Conservation (phyloP, 2,797 vertebrate genomes). For the Menidia menidia region DNA sequence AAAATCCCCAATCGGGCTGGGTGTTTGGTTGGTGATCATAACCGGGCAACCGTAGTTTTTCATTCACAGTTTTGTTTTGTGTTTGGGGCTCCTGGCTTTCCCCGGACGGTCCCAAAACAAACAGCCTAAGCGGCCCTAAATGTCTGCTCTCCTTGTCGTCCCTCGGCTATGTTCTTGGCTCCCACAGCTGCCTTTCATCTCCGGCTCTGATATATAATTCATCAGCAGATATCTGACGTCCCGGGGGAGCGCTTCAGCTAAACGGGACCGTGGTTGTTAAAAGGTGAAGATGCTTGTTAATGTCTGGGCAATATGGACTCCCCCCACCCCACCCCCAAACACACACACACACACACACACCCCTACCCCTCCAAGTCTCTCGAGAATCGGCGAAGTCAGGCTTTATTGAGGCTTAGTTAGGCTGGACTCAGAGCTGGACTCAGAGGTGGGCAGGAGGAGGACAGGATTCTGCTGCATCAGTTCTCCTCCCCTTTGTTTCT, state of each 20-base stretch:
- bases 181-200: conserved; percentile 75
- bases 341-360: too few relatives aligned
- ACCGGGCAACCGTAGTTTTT: background rate
- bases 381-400: conserved; percentile 71
- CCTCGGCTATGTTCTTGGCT: conserved; percentile 72
- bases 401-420: too few relatives aligned
- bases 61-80: conserved; percentile 13
- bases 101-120: conserved; percentile 60
- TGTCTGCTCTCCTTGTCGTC: conserved; percentile 61
- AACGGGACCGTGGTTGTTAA: conserved; percentile 75
- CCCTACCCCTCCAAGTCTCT: conserved; percentile 41
- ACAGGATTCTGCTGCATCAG: conserved; percentile 15
- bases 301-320: conserved; percentile 77
- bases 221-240: conserved; percentile 80
- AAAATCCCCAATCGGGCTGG: too few relatives aligned
- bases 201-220: conserved; percentile 82
- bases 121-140: conserved; percentile 51
- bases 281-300: conserved; percentile 81
- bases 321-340: conserved; percentile 29
- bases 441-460: too few relatives aligned
- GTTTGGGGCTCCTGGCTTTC: conserved; percentile 37
- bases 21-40: conserved; percentile 15
- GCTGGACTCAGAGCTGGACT: too few relatives aligned
- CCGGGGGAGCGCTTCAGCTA: conserved; percentile 78
- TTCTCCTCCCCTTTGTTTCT: conserved; percentile 37